Percentiles rank a stretch among this genome's conserved stretches.
Evolutionary conservation across 2,797 vertebrate genomes (phyloP).

Genomic region (Percopsis omiscomaycus): DNA sequence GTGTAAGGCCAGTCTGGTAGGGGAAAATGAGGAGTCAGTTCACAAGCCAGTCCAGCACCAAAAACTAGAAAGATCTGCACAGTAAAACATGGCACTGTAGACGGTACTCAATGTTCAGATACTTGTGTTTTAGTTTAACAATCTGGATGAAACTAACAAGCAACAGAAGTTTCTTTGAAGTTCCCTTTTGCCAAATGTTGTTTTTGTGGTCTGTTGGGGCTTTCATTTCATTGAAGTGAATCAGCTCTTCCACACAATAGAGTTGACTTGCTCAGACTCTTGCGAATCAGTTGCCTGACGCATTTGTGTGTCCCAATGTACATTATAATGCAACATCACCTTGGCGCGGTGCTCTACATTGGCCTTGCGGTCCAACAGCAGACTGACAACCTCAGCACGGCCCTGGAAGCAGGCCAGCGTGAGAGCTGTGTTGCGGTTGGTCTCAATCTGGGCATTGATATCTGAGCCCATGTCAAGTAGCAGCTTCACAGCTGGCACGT

Average conservation of each 20-base stretch:
- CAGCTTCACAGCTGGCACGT: slow-evolving; percentile 95
- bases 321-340: slow-evolving; percentile 66
- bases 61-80: background rate
- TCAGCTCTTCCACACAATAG: no score
- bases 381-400: slow-evolving; percentile 95
- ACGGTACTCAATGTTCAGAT: no score
- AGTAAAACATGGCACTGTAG: no score
- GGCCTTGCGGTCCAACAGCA: slow-evolving; percentile 96
- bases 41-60: background rate
- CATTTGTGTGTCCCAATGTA: no score
- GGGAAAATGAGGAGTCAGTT: slow-evolving; percentile 5
- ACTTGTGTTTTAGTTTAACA: no score
- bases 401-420: slow-evolving; percentile 98
- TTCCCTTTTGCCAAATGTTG: no score
- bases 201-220: no score
- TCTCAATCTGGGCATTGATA: slow-evolving; percentile 98
- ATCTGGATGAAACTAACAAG: no score
- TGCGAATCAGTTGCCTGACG: no score
- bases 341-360: slow-evolving; percentile 98
- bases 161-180: no score
- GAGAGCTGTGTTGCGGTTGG: slow-evolving; percentile 97
- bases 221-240: no score
- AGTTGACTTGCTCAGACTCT: no score
- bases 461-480: slow-evolving; percentile 98
- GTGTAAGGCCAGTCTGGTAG: slow-evolving; percentile 88